Evolutionary conservation across 2,888 invertebrate species (phyloP).

Genomic region (Aphidius colemani): DNA sequence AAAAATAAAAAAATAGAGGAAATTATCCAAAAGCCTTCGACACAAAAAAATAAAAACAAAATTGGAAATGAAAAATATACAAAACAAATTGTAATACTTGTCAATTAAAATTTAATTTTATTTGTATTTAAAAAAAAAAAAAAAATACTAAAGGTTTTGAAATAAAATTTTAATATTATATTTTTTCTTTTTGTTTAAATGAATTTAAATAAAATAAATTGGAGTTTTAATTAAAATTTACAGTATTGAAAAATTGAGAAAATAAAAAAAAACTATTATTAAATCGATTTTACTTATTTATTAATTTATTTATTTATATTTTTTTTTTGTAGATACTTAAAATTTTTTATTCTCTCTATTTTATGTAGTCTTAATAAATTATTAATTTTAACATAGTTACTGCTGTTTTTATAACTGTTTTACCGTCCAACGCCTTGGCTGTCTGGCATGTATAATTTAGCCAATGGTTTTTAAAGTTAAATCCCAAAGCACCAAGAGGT

Average conservation of each 20-base stretch:
- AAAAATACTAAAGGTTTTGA: too few relatives aligned
- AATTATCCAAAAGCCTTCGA: background rate
- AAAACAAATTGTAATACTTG: constrained; percentile 16
- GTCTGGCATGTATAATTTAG: constrained; percentile 28
- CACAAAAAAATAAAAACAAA: constrained; percentile 9
- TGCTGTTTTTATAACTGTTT: constrained; percentile 59
- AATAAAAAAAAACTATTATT: constrained; percentile 4
- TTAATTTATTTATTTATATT: background rate
- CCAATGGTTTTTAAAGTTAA: constrained; percentile 34
- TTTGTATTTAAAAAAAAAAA: background rate
- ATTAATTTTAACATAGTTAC: constrained; percentile 59
- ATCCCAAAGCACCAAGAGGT: constrained; percentile 34
- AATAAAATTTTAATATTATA: background rate
- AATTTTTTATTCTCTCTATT: too few relatives aligned
- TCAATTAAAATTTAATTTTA: constrained; percentile 10
- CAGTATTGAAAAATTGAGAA: background rate
- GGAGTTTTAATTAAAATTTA: background rate
- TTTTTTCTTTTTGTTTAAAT: background rate
- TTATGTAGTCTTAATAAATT: constrained; percentile 40
- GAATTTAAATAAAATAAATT: background rate
- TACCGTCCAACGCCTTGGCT: constrained; percentile 44
- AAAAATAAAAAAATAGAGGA: constrained; percentile 6
- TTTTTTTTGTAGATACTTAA: constrained; percentile 3
- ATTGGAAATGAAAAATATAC: constrained; percentile 2
- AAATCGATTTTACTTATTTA: constrained; percentile 3